These are phyloP conservation scores for Natrix natrix DNA, from an alignment of 2,797 vertebrate genomes.

Conservation along the genomic window DNA sequence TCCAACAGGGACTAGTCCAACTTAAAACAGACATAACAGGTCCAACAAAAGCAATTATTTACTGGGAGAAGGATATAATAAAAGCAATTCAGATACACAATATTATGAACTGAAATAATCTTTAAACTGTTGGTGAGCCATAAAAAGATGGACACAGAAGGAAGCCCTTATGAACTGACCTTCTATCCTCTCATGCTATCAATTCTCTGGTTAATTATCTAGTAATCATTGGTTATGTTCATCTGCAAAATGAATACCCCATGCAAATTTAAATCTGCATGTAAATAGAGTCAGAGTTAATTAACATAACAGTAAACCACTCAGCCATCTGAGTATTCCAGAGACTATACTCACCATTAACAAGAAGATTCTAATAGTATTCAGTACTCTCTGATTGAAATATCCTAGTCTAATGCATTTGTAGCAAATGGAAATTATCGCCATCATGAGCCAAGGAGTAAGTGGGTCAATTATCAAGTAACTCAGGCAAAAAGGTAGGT, in stretches of 20 bases:
- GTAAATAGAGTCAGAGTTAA: conserved; percentile 67
- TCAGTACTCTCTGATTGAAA: conserved; percentile 26
- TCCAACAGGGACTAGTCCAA: neutral
- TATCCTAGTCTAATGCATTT: conserved; percentile 3
- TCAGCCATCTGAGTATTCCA: conserved; percentile 53
- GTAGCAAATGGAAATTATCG: conserved; percentile 7
- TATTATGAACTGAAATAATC: conserved; percentile 53
- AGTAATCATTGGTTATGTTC: conserved; percentile 54
- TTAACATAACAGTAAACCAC: conserved; percentile 64
- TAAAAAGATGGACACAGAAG: conserved; percentile 54
- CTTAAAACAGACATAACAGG: conserved; percentile 40
- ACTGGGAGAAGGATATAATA: conserved; percentile 44
- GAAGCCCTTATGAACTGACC: conserved; percentile 53
- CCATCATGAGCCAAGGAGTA: conserved; percentile 28
- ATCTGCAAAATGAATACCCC: conserved; percentile 63
- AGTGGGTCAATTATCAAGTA: neutral
- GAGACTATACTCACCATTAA: conserved; percentile 54
- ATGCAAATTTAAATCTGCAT: conserved; percentile 64
- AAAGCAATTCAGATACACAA: conserved; percentile 60
- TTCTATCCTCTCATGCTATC: conserved; percentile 45
- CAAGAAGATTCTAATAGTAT: conserved; percentile 30
- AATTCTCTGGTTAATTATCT: conserved; percentile 66
- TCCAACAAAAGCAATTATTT: conserved; percentile 48
- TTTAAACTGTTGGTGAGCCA: conserved; percentile 48
- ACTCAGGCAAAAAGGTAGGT: conserved; percentile 36